Evolutionary conservation across 2,888 invertebrate species (phyloP).

Genomic region (Fragum whitleyi): DNA sequence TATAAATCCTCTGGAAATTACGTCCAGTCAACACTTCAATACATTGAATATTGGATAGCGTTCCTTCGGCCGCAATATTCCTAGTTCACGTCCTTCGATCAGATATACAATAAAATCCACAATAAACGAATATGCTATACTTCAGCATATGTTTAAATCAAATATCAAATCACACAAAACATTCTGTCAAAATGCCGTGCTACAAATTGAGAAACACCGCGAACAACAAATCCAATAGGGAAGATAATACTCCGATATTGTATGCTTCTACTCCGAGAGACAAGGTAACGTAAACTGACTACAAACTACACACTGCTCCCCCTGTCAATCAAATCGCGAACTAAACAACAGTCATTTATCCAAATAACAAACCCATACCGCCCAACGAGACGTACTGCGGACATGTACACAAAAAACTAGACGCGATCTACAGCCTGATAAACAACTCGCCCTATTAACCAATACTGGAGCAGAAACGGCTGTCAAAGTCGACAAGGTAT

Average conservation of each 20-base stretch:
- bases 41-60: neutral
- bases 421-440: constrained; percentile 61
- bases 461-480: constrained; percentile 46
- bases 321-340: constrained; percentile 64
- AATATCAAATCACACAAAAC: constrained; percentile 16
- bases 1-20: constrained; percentile 1
- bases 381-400: constrained; percentile 54
- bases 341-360: constrained; percentile 67
- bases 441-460: constrained; percentile 46
- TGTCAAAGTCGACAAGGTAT: constrained; percentile 42
- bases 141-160: neutral
- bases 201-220: constrained; percentile 4
- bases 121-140: neutral
- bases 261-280: constrained; percentile 42
- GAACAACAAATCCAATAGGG: neutral
- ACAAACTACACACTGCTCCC: constrained; percentile 46
- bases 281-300: constrained; percentile 56
- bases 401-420: constrained; percentile 48
- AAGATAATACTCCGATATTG: constrained; percentile 6
- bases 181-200: neutral
- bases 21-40: neutral
- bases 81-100: too few species aligned
- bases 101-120: neutral
- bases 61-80: too few species aligned
- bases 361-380: constrained; percentile 66